These are phyloP conservation scores for Microcebus jonahi DNA, from an alignment of 2,113 vertebrate genomes.

Conservation along the genomic window DNA sequence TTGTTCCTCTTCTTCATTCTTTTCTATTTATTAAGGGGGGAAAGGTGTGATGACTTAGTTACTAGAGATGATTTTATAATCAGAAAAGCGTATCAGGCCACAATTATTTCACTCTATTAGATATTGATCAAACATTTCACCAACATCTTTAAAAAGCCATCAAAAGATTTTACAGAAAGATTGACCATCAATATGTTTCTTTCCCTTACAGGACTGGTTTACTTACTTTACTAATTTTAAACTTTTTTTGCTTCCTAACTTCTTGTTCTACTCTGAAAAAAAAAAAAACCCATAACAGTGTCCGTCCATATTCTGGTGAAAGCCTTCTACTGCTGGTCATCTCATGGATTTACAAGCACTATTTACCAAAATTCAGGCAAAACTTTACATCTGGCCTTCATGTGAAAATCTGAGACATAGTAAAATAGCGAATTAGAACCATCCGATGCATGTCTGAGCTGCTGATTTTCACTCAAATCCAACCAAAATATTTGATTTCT, in stretches of 20 bases:
- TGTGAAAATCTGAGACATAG: constrained; percentile 53
- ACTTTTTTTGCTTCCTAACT: not conserved
- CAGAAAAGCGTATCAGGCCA: constrained; percentile 46
- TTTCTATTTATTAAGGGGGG: constrained; percentile 88
- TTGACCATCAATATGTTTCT: not conserved
- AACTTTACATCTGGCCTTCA: constrained; percentile 24
- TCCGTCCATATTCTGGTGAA: not conserved
- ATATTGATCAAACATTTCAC: not conserved
- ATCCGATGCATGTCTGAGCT: constrained; percentile 51
- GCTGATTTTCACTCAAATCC: constrained; percentile 61
- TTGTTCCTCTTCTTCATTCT: constrained; percentile 96
- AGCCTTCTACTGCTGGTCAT: not conserved
- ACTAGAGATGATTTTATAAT: constrained; percentile 41
- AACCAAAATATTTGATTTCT: constrained; percentile 68
- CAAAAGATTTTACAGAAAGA: constrained; percentile 18
- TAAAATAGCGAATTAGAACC: constrained; percentile 65
- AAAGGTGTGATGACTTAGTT: constrained; percentile 63
- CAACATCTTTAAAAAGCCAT: not conserved
- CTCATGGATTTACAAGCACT: not conserved
- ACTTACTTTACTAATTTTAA: constrained; percentile 11
- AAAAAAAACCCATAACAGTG: not conserved
- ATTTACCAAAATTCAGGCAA: constrained; percentile 52
- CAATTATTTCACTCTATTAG: not conserved
- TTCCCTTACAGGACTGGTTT: not conserved
- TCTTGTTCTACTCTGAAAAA: not conserved